phyloP scores from a whole-genome alignment of 2,113 vertebrate species.

The Plecotus auritus region DNA sequence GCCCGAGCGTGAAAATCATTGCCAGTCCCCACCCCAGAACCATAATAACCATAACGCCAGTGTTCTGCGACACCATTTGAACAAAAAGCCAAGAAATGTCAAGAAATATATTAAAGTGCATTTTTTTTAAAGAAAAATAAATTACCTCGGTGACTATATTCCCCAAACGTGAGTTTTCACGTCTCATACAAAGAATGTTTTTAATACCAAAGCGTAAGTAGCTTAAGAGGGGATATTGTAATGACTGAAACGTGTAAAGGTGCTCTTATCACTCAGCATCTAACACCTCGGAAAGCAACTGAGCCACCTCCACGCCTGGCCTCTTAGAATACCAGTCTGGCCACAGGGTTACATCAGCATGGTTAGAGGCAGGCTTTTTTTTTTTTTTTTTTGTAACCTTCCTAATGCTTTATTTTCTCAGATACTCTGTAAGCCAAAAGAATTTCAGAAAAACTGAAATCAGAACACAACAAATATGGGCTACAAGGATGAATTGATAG shows the following conservation, averaged over 20 bases:
- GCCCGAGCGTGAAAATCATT: slow-evolving; percentile 46
- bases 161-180: slow-evolving; percentile 46
- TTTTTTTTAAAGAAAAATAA: slow-evolving; percentile 61
- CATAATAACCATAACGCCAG: slow-evolving; percentile 42
- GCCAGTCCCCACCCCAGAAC: slow-evolving; percentile 66
- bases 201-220: not conserved
- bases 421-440: not conserved
- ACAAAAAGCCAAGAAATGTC: slow-evolving; percentile 59
- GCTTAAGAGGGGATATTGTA: not conserved
- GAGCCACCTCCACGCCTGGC: not conserved
- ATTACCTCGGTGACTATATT: slow-evolving; percentile 18
- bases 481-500: not conserved
- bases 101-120: not conserved
- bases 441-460: not conserved
- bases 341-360: not conserved
- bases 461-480: not conserved
- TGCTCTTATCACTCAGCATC: not conserved
- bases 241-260: not conserved
- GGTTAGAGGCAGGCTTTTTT: not conserved
- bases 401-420: not conserved
- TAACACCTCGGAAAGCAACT: not conserved
- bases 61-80: slow-evolving; percentile 40
- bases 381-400: not conserved
- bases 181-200: slow-evolving; percentile 19
- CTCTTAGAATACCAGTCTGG: not conserved